phyloP scores from a whole-genome alignment of 2,797 vertebrate species.

The Acrossocheilus wenchowensis region DNA sequence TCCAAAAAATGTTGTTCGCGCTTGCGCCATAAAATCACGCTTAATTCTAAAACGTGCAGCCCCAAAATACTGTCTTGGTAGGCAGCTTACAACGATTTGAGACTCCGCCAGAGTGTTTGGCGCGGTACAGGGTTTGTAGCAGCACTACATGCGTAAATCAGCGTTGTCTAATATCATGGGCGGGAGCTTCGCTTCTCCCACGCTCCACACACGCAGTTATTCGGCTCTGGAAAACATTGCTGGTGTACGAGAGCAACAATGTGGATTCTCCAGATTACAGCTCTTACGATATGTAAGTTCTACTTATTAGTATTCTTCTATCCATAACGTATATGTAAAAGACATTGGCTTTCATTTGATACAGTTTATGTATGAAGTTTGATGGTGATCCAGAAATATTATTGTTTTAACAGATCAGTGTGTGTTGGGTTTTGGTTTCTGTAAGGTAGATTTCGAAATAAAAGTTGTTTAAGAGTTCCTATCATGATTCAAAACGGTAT shows the following conservation, averaged over 20 bases:
- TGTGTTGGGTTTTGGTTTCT: neutral
- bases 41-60: neutral
- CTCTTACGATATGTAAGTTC: conserved; percentile 74
- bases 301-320: neutral
- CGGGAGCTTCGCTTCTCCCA: conserved; percentile 34
- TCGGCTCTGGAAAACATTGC: conserved; percentile 20
- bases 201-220: neutral
- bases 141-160: neutral
- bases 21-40: neutral
- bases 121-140: neutral
- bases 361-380: neutral
- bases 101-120: neutral
- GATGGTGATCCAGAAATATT: neutral
- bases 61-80: neutral
- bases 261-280: conserved; percentile 65
- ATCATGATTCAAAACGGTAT: neutral
- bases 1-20: neutral
- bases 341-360: neutral
- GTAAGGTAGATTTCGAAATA: neutral
- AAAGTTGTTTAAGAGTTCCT: neutral
- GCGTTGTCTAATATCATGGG: conserved; percentile 23
- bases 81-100: neutral
- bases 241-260: conserved; percentile 57
- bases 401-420: neutral
- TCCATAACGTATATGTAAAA: neutral